A percentile compares a stretch with the other conserved stretches of the same genome.
These are phyloP conservation scores for Plumapathes pennacea DNA, from an alignment of 92 coral and sea anemone genomes.

Conservation along the genomic window DNA sequence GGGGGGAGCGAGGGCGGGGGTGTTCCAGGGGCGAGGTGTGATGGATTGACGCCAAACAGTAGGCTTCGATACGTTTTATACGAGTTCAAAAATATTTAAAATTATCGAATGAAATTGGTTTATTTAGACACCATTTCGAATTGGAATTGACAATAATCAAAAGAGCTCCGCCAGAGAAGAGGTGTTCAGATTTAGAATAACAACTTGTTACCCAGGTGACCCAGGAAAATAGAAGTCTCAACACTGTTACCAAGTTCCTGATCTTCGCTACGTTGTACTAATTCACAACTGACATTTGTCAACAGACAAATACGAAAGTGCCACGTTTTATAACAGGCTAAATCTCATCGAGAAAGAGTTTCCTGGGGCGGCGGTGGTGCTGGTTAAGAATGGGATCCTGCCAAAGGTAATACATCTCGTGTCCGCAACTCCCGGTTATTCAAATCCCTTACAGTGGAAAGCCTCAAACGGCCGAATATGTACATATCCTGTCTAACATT, in stretches of 20 bases:
- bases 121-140: no score
- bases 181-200: no score
- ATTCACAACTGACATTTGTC: neutral
- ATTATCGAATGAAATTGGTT: neutral
- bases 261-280: neutral
- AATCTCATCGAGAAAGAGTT: slow-evolving; percentile 70
- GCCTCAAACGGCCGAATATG: no score
- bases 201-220: no score
- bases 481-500: neutral
- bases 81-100: neutral
- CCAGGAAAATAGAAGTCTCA: no score
- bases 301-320: slow-evolving; percentile 66
- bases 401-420: slow-evolving; percentile 55
- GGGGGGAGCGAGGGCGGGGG: neutral
- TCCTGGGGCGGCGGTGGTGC: slow-evolving; percentile 71
- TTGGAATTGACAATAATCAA: no score
- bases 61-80: neutral
- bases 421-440: no score
- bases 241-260: no score
- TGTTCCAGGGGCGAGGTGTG: no score
- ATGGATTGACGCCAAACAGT: no score
- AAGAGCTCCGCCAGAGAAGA: no score
- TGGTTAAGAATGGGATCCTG: slow-evolving; percentile 62
- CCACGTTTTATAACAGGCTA: slow-evolving; percentile 67
- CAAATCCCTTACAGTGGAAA: no score